Percentiles rank a stretch among this genome's conserved stretches.
These are phyloP conservation scores for Mastomys coucha DNA, from an alignment of 2,113 vertebrate species.

Conservation along the genomic window DNA sequence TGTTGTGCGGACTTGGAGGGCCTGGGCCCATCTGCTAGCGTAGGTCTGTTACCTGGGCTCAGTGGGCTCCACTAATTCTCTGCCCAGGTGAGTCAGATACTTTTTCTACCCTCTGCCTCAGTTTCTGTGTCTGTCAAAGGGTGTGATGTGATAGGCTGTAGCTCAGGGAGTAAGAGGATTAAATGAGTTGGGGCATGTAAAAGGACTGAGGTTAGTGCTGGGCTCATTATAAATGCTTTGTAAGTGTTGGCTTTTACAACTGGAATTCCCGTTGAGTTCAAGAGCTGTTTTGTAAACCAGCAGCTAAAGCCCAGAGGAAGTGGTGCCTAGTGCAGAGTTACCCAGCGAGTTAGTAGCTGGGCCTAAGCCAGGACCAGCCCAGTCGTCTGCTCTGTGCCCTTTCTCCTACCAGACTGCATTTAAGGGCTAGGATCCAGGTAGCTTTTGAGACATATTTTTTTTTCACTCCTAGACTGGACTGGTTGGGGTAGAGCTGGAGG, in stretches of 20 bases:
- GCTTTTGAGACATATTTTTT: slow-evolving; percentile 58
- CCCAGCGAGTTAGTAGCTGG: neutral
- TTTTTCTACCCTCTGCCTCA: neutral
- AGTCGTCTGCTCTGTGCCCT: neutral
- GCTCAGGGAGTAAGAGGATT: neutral
- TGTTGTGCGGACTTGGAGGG: fast-evolving
- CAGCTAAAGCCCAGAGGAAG: neutral
- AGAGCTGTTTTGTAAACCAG: neutral
- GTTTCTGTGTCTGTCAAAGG: neutral
- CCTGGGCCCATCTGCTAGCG: neutral
- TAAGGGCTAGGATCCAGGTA: slow-evolving; percentile 50
- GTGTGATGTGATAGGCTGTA: neutral
- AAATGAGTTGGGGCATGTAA: neutral
- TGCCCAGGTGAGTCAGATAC: neutral
- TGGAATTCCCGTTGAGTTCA: neutral
- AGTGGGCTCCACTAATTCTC: neutral
- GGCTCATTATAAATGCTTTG: neutral
- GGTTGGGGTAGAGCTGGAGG: neutral
- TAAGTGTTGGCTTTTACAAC: neutral
- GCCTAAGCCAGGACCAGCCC: neutral
- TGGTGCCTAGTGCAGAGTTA: neutral
- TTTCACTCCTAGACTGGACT: neutral
- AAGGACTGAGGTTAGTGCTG: neutral
- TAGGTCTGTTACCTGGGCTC: neutral
- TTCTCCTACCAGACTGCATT: neutral